Evolutionary conservation across 2,113 vertebrate genomes (phyloP), one percentile per base, ranked within the genome.

Genomic region (Haemorhous mexicanus): DNA sequence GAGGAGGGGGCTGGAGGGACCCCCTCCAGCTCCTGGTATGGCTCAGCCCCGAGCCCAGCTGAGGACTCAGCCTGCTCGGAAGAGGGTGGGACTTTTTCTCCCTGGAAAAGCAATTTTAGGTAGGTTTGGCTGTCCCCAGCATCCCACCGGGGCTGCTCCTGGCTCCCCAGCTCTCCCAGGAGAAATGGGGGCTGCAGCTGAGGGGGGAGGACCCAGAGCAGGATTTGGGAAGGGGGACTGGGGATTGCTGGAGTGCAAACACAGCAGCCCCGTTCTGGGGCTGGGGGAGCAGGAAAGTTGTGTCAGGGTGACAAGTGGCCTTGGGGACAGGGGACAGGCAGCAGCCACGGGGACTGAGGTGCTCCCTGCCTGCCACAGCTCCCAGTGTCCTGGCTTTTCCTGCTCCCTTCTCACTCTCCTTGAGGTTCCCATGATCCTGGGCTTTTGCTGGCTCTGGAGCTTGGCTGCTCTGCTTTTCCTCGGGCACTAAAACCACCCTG

Each of bases 21-120:
- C 72, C 80, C 21, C 10, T 56, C 10, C 32, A 8, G 46, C 0
- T 16, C 69, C 83, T 41, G 83, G 50, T 8, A 5, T 18, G 2
- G 15, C 78, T 80, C 58, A 80, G 72, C 67, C 28, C 32, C 19
- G 4, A 78, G 80, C 67, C 67, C 2, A 1, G 68, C 39, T 11
- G 0, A 74, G 58, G 46, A 21, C 27, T 44, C 74, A 22, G 24
- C 37, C 70, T n/a, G 18, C 52, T n/a, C 43, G 0, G 0, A 24
- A 13, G 33, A 2, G 8, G 13, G 59, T 30, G 80, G 46, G 67
- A 30, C 4, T 3, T 41, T 19, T 32, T 7, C 23, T 26, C 9
- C 41, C 7, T 8, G 24, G 32, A 68, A 83, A 63, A 13, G 5
- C 44, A 2, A 1, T 66, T 89, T 80, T 52, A 4, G 24, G 66